Percentiles rank a stretch among this genome's conserved stretches.
phyloP scores from a whole-genome alignment of 1,140 invertebrate genomes.

The Bradynema listronoti region DNA sequence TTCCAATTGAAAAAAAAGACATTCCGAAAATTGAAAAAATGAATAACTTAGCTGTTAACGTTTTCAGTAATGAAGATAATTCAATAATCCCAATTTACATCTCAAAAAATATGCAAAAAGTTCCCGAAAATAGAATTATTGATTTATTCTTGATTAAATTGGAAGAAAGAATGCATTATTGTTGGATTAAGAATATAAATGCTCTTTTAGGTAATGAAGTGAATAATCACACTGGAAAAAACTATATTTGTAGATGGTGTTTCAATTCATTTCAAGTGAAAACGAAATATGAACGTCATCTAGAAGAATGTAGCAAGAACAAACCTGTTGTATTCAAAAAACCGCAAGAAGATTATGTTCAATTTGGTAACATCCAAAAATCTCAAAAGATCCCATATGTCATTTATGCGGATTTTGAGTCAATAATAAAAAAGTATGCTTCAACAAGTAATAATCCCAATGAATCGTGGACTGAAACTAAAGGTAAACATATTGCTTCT shows the following conservation, averaged over 20 bases:
- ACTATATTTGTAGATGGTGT: slow-evolving; percentile 24
- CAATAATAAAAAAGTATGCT: slow-evolving; percentile 16
- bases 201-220: slow-evolving; percentile 16
- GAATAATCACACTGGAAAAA: slow-evolving; percentile 3
- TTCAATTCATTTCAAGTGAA: slow-evolving; percentile 12
- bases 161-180: slow-evolving; percentile 26
- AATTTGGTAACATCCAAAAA: slow-evolving; percentile 25
- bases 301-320: slow-evolving; percentile 19
- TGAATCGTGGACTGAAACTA: slow-evolving; percentile 13
- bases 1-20: slow-evolving; percentile 28
- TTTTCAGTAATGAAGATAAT: slow-evolving; percentile 15
- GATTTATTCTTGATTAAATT: slow-evolving; percentile 19
- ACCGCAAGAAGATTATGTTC: slow-evolving; percentile 23
- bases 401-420: slow-evolving; percentile 28
- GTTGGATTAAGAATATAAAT: slow-evolving; percentile 31
- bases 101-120: slow-evolving; percentile 11
- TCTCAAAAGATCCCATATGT: slow-evolving; percentile 25
- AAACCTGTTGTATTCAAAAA: slow-evolving; percentile 10
- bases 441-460: slow-evolving; percentile 9
- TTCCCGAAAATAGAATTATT: slow-evolving; percentile 6
- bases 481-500: slow-evolving; percentile 18
- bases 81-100: slow-evolving; percentile 10
- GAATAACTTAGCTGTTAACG: slow-evolving; percentile 25
- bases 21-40: slow-evolving; percentile 32
- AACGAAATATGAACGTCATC: slow-evolving; percentile 27